Base-by-base conservation (phyloP, 2,797 vertebrate genomes). In the Rhynchonycteris naso region DNA sequence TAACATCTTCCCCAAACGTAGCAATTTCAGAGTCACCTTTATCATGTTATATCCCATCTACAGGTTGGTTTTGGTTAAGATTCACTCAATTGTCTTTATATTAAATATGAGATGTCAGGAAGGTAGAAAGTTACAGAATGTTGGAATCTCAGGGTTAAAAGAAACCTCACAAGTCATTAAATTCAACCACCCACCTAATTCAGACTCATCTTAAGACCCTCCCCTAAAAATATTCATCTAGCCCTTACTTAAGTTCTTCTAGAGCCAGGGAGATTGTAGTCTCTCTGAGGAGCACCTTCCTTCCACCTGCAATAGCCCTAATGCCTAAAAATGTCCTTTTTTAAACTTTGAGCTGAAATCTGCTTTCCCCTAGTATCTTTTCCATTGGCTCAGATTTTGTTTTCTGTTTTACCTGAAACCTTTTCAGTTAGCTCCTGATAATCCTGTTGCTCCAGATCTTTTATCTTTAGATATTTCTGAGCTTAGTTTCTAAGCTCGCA, bases 331-430 rank as follows among this genome's bases (percentile, higher is more conserved):
- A 43, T 82, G 1, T 50, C 30, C 6, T 22, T 69, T 59, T 52
- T 56, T 92, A 43, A 43, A 43, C 43, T 95, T 79, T 86, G 43
- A 96, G 4, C 16, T 84, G n/a, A 90, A 90, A 76, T 69, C 43
- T 59, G 14, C 76, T 90, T 65, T 83, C 7, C 19, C 28, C 18
- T 8, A 52, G 3, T 86, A 47, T 56, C 69, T 59, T 5, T 81
- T 81, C 59, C 30, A 5, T 43, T 52, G 61, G 9, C 54, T 88
- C 71, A 75, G 28, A 43, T 43, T 43, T 76, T 78, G 50, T 61
- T 93, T 94, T 26, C 85, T 91, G 9, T 74, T 86, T 96, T 30
- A 79, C 18, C n/a, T 22, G 33, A 85, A 94, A 38, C 66, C 22
- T 80, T 92, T 91, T 91, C 47, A 95, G 18, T 33, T 38, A 56